Base-by-base conservation (phyloP, 2,113 vertebrate genomes). In the Etheostoma cragini region DNA sequence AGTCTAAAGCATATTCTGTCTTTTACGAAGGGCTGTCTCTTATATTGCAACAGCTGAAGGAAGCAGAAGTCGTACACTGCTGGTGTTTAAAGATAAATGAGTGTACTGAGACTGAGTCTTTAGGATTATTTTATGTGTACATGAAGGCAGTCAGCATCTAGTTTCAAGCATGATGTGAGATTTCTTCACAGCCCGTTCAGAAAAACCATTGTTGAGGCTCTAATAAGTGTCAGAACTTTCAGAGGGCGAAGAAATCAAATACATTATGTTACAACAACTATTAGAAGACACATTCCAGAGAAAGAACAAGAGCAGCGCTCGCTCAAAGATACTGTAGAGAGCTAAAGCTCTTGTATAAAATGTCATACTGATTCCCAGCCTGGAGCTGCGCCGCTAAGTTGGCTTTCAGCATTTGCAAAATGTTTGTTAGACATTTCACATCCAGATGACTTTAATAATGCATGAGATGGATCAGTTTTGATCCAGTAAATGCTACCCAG, bases 381-480 rank as follows among this genome's bases (percentile, higher is more conserved):
- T 38, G 52, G 24, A 24, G 58, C 26, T 46, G 33, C 65, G 67
- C 42, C 6, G 4, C 61, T 67, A 19, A 80, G 47, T 45, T 62
- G 64, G 33, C 53, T 73, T 47, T 62, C 30, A 62, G 63, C 52
- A 66, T n/a, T 21, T 1, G 0, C 57, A 38, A 30, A 50, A 64
- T 78, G 62, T 86, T 81, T 88, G 78, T 71, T 50, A 22, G 66
- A 65, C 14, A 58, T 61, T 57, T 78, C 46, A 52, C 76, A 71
- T 69, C 62, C 81, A 76, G 61, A 81, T 72, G 42, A 78, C 30
- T 76, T 80, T 72, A 57, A 64, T 65, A 56, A 85, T 42, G 72
- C 35, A 52, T 70, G 73, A 83, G 53, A 74, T 69, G 11, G 24
- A 88, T 83, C 66, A 76, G 53, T 73, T 85, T 33, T 67, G 69